Evolutionary conservation across 2,888 invertebrate species (phyloP).

Genomic region (Aspidiotus rigidus): DNA sequence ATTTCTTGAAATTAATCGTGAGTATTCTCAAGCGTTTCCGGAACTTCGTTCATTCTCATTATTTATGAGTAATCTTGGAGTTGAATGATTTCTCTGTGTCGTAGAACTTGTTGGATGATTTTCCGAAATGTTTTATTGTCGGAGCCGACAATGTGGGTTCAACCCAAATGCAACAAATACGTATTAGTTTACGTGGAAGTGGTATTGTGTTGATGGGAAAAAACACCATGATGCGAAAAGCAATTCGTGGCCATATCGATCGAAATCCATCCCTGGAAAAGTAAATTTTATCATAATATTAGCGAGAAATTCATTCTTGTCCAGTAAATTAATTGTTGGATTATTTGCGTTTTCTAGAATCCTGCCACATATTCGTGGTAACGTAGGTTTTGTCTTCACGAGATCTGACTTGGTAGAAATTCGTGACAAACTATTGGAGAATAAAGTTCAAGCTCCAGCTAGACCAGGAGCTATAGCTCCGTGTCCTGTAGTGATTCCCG

Average conservation of each 20-base stretch:
- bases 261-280: constrained; percentile 89
- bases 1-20: constrained; percentile 92
- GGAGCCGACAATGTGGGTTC: constrained; percentile 99
- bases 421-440: constrained; percentile 82
- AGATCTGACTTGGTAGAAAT: constrained; percentile 87
- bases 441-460: constrained; percentile 96
- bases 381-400: constrained; percentile 98
- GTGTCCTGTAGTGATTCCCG: constrained; percentile 90
- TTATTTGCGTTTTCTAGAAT: constrained; percentile 47
- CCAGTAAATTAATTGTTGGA: neutral
- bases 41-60: constrained; percentile 13
- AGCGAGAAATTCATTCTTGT: neutral
- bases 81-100: constrained; percentile 38
- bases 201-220: constrained; percentile 97
- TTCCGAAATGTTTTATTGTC: constrained; percentile 98
- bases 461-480: constrained; percentile 96
- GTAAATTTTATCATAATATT: constrained; percentile 42
- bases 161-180: constrained; percentile 99
- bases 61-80: constrained; percentile 6
- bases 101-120: constrained; percentile 90
- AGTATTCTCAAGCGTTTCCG: constrained; percentile 47
- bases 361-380: constrained; percentile 89
- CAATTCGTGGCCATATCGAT: constrained; percentile 92
- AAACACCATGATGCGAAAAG: constrained; percentile 99
- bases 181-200: constrained; percentile 79